Percentiles rank a stretch among this genome's conserved stretches.
Evolutionary conservation across 2,888 invertebrate genomes (phyloP).

Genomic region (Allolobophora icterica): DNA sequence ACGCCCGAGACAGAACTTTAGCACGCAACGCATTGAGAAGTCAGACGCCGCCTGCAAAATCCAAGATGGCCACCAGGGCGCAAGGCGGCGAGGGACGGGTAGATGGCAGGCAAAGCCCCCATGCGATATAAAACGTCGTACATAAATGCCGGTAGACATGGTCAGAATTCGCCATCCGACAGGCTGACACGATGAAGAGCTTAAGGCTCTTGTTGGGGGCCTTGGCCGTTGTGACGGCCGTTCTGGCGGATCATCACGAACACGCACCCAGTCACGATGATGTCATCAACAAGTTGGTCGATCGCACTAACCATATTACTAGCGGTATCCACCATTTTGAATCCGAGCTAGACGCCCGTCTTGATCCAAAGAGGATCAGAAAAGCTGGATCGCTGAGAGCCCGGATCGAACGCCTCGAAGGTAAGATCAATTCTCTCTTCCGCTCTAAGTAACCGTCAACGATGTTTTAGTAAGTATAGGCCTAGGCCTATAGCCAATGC

Average conservation of each 20-base stretch:
- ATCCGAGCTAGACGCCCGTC: constrained; percentile 3
- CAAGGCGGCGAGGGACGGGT: neutral
- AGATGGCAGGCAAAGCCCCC: neutral
- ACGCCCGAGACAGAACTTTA: neutral
- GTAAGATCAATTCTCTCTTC: neutral
- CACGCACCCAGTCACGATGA: neutral
- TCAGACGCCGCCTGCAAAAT: neutral
- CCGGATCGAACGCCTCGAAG: constrained; percentile 32
- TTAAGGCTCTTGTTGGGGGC: constrained; percentile 15
- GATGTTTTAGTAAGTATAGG: no score
- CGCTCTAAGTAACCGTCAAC: neutral
- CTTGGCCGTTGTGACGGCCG: constrained; percentile 21
- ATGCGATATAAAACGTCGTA: constrained; percentile 25
- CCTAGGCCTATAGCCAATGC: no score
- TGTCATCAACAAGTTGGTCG: neutral
- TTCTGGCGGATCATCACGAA: neutral
- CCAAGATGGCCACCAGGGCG: constrained; percentile 4
- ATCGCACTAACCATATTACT: neutral
- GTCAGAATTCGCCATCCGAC: constrained; percentile 2
- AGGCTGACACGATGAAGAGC: constrained; percentile 30
- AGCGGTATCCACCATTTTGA: neutral
- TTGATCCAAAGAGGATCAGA: neutral
- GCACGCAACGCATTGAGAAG: neutral
- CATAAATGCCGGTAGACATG: constrained; percentile 2
- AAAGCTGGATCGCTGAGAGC: constrained; percentile 23